These are phyloP conservation scores for Petrolisthes cinctipes DNA, from an alignment of 2,888 invertebrate species.

Conservation along the genomic window DNA sequence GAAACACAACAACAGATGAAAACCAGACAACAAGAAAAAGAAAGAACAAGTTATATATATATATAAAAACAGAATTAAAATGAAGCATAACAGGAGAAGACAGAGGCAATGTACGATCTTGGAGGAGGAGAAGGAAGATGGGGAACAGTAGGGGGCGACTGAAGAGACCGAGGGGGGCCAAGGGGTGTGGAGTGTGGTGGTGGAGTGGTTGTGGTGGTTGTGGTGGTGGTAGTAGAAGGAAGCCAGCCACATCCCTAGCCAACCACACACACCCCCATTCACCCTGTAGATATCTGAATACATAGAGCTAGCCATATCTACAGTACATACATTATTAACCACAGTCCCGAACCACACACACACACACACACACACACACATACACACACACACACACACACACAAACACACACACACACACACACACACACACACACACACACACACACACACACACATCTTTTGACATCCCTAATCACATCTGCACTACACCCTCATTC, in stretches of 20 bases:
- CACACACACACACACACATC: neutral
- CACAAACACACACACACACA: constrained; percentile 18
- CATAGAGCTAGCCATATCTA: too few species aligned
- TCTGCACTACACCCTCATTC: neutral
- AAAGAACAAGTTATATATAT: too few species aligned
- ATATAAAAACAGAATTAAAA: too few species aligned
- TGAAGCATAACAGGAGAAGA: too few species aligned
- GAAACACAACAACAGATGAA: too few species aligned
- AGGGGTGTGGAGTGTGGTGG: neutral
- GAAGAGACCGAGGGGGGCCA: neutral
- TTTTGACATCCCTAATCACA: neutral
- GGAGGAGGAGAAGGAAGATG: neutral
- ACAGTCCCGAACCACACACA: neutral
- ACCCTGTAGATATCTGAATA: neutral
- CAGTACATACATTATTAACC: neutral
- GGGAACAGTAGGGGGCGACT: neutral
- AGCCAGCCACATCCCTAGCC: neutral
- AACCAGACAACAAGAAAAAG: too few species aligned
- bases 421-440: neutral
- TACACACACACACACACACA: constrained; percentile 20
- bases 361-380: constrained; percentile 15
- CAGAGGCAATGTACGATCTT: too few species aligned
- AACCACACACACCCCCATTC: constrained; percentile 1
- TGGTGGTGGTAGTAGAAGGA: neutral
- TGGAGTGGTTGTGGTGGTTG: neutral